These are phyloP conservation scores for Drosophila phalerata DNA, from an alignment of 2,888 invertebrate genomes.

Conservation along the genomic window DNA sequence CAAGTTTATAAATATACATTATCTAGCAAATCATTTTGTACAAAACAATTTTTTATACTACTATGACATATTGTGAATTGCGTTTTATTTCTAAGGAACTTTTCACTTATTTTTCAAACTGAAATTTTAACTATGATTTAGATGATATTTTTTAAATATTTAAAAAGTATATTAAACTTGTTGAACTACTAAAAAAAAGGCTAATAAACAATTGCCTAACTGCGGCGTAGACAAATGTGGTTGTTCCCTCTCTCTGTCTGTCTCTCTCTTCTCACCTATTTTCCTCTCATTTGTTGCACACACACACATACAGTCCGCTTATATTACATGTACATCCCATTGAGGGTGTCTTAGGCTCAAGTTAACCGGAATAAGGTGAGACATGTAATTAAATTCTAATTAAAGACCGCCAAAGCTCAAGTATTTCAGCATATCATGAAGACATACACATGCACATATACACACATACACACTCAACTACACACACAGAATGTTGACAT, in stretches of 20 bases:
- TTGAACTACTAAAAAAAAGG: no score
- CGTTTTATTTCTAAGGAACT: no score
- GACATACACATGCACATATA: slow-evolving; percentile 10
- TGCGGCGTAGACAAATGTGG: not conserved
- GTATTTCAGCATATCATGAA: slow-evolving; percentile 11
- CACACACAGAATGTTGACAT: no score
- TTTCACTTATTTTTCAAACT: no score
- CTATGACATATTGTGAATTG: no score
- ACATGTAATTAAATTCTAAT: slow-evolving; percentile 60
- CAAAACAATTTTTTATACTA: no score
- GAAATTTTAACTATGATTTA: no score
- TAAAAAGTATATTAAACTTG: no score
- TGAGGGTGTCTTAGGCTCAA: slow-evolving; percentile 2
- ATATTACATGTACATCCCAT: slow-evolving; percentile 3
- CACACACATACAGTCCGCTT: not conserved
- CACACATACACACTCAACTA: not conserved
- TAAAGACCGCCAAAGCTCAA: slow-evolving; percentile 50
- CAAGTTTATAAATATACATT: no score
- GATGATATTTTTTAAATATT: no score
- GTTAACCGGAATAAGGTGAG: slow-evolving; percentile 17
- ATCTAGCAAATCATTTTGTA: no score
- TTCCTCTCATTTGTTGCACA: not conserved
- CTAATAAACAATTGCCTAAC: not conserved
- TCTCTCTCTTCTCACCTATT: no score
- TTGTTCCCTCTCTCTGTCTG: not conserved